A percentile compares a stretch with the other conserved stretches of the same genome.
Conservation (phyloP, 2,797 vertebrate species). For the Danio albolineatus region DNA sequence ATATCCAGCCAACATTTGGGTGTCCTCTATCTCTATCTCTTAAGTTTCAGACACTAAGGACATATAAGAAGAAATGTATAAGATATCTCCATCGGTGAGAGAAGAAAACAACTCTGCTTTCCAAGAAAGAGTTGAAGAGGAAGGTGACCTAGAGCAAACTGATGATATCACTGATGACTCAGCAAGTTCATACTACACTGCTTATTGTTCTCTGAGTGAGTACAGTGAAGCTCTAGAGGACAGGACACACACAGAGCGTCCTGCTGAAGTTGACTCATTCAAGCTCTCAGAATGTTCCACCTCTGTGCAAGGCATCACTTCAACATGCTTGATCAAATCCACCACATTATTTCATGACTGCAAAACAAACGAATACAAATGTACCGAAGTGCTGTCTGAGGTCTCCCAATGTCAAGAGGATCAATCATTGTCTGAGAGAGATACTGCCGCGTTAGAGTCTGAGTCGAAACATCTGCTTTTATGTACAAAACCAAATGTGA, state of each 20-base stretch:
- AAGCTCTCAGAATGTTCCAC: conserved; percentile 5
- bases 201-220: conserved; percentile 61
- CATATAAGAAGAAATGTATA: conserved; percentile 17
- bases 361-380: conserved; percentile 1
- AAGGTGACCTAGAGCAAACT: conserved; percentile 8
- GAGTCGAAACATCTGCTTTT: conserved; percentile 9
- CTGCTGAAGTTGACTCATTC: background rate
- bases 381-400: background rate
- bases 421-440: conserved; percentile 13
- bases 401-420: background rate
- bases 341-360: conserved; percentile 6
- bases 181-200: conserved; percentile 61
- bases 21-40: background rate
- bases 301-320: conserved; percentile 12
- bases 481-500: conserved; percentile 39
- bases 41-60: background rate
- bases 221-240: conserved; percentile 50
- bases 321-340: conserved; percentile 20
- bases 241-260: conserved; percentile 19
- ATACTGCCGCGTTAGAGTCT: conserved; percentile 8
- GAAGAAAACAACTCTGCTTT: conserved; percentile 32
- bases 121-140: conserved; percentile 44
- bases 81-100: conserved; percentile 19
- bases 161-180: conserved; percentile 57
- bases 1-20: background rate